Evolutionary conservation across 37 sponge, comb jelly and placozoan species (phyloP).

Genomic region (Aplysina aerophoba): DNA sequence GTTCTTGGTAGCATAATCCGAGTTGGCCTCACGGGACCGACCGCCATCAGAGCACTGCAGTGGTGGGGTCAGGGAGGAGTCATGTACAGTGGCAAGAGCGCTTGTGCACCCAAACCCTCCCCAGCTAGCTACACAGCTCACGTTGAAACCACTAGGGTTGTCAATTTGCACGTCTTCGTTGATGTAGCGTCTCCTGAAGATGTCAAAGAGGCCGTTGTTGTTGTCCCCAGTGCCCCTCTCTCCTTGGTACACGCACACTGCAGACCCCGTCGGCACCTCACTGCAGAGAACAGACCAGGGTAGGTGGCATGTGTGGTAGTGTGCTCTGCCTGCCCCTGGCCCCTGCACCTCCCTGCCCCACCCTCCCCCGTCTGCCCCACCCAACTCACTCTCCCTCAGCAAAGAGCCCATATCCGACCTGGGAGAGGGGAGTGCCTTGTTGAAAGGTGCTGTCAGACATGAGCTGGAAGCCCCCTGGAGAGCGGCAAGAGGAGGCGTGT

Average conservation of each 20-base stretch:
- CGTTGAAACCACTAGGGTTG: too few species aligned
- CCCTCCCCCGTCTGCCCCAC: neutral
- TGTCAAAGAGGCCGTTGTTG: slow-evolving; percentile 11
- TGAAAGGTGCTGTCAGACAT: neutral
- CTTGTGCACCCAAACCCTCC: neutral
- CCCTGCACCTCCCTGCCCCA: neutral
- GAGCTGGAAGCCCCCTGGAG: neutral
- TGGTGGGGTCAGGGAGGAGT: too few species aligned
- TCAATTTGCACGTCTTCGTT: too few species aligned
- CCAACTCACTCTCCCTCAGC: slow-evolving; percentile 10
- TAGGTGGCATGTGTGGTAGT: too few species aligned
- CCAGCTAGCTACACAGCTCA: neutral
- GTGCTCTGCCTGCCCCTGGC: too few species aligned
- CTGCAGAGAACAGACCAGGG: neutral
- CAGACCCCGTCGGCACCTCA: neutral
- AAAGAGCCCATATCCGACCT: slow-evolving; percentile 16
- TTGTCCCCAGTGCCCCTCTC: neutral
- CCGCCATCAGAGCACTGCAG: too few species aligned
- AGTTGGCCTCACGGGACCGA: too few species aligned
- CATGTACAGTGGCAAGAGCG: too few species aligned
- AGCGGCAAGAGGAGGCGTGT: neutral
- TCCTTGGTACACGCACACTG: neutral
- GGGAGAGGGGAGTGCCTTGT: neutral
- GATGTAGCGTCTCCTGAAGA: neutral
- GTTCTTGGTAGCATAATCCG: too few species aligned